A percentile compares a stretch with the other conserved stretches of the same genome.
phyloP scores from a whole-genome alignment of 2,113 vertebrate species.

The Glaucomys volans region DNA sequence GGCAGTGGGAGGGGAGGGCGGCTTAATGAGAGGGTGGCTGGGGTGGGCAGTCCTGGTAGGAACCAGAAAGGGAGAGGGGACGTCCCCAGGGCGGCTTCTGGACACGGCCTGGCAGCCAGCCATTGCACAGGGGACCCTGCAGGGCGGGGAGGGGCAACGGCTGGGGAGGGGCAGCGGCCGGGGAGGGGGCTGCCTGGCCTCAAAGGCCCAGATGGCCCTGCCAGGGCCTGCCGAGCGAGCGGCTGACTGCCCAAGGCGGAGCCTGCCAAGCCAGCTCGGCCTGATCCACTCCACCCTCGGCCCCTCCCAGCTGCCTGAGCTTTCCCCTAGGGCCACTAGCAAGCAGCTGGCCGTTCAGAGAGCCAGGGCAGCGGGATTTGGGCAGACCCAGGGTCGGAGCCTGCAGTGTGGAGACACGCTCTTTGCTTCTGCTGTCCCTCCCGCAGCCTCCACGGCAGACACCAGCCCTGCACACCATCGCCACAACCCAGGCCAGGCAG shows the following conservation, averaged over 20 bases:
- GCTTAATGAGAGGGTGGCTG: conserved; percentile 62
- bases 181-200: not conserved
- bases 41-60: not conserved
- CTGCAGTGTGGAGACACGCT: no score
- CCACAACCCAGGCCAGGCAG: no score
- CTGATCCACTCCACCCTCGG: not conserved
- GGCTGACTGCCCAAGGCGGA: conserved; percentile 26
- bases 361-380: not conserved
- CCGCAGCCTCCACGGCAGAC: no score
- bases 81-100: not conserved
- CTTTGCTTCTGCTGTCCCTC: no score
- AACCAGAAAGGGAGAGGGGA: not conserved
- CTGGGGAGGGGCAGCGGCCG: no score
- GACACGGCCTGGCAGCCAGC: not conserved
- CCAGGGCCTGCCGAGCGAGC: conserved; percentile 11
- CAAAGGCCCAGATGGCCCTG: not conserved
- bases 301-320: not conserved
- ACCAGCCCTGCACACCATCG: no score
- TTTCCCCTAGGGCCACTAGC: not conserved
- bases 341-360: not conserved
- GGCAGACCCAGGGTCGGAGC: no score
- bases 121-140: not conserved
- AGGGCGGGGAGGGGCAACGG: not conserved
- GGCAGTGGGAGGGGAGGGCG: conserved; percentile 25
- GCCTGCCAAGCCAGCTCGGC: not conserved